phyloP scores from a whole-genome alignment of 2,888 invertebrate genomes.

The Andrena marginata region DNA sequence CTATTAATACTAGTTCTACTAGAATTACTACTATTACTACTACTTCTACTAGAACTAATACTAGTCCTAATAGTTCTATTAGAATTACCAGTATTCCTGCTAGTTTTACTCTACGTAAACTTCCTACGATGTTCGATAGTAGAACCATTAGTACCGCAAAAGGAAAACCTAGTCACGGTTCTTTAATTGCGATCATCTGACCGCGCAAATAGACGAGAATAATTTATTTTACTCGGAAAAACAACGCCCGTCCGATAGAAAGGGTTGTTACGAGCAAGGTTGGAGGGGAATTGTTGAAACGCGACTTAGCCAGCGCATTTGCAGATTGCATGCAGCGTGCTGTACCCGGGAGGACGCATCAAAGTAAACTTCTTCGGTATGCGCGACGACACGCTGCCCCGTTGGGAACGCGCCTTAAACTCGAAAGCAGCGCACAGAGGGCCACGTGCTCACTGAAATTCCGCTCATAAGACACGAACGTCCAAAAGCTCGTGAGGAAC shows the following conservation, averaged over 20 bases:
- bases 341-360: conserved; percentile 53
- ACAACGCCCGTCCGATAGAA: not conserved
- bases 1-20: too few species aligned
- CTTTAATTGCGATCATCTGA: not conserved
- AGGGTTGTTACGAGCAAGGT: conserved; percentile 16
- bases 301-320: conserved; percentile 57
- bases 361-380: conserved; percentile 64
- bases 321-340: conserved; percentile 63
- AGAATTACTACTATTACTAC: too few species aligned
- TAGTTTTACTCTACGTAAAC: too few species aligned
- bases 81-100: too few species aligned
- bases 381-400: conserved; percentile 49
- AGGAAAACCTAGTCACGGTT: not conserved
- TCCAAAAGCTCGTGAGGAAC: conserved; percentile 22
- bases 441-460: conserved; percentile 16
- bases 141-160: not conserved
- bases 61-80: too few species aligned
- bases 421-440: conserved; percentile 11
- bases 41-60: too few species aligned
- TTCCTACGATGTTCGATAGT: not conserved
- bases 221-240: not conserved
- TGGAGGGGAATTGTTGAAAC: conserved; percentile 27
- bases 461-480: conserved; percentile 7
- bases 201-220: not conserved
- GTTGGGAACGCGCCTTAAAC: conserved; percentile 32